Base-by-base conservation (phyloP, 2,113 vertebrate genomes). In the Crotophaga sulcirostris region DNA sequence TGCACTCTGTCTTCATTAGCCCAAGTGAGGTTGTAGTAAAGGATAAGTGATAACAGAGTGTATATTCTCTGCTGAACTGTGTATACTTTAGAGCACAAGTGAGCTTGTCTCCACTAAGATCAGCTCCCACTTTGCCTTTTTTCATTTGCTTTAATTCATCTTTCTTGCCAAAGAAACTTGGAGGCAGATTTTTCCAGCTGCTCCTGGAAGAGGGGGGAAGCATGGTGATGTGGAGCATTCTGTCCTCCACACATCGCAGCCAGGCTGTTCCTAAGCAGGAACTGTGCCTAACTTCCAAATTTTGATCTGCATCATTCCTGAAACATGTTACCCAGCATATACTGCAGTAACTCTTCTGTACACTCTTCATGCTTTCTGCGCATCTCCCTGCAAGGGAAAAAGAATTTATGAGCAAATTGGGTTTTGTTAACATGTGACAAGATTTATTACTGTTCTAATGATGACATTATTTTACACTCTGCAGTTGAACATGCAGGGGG, bases 121-220 rank as follows among this genome's bases (percentile, higher is more conserved):
- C 28, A 67, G 26, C 23, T 91, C 28, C 45, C 7, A 11, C 54
- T 92, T 70, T 78, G 28, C 44, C 9, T 47, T 82, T 91, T 84
- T 70, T 60, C 28, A 14, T 77, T 90, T 51, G 54, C 82, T 95
- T 84, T 80, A 54, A 58, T 87, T 79, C 28, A n/a, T 92, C 59
- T 68, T 83, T 77, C 82, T 83, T 95, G 92, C 90, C 92, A 93
- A 90, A 86, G 25, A 59, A 77, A 90, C 74, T 77, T 80, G 82
- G 83, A 96, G 63, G 42, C 75, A 73, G 85, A 90, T 76, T 88
- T 92, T 87, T 94, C 90, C 95, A 90, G 90, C 92, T 93, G 88
- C 88, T 95, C 59, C 78, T 76, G 66, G 78, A 87, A 82, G 82
- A 85, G 78, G 69, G 21, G 58, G n/a, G 36, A 85, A 64, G 42